These are phyloP conservation scores for Nudaria mundana DNA, from an alignment of 2,888 invertebrate genomes.

Conservation along the genomic window DNA sequence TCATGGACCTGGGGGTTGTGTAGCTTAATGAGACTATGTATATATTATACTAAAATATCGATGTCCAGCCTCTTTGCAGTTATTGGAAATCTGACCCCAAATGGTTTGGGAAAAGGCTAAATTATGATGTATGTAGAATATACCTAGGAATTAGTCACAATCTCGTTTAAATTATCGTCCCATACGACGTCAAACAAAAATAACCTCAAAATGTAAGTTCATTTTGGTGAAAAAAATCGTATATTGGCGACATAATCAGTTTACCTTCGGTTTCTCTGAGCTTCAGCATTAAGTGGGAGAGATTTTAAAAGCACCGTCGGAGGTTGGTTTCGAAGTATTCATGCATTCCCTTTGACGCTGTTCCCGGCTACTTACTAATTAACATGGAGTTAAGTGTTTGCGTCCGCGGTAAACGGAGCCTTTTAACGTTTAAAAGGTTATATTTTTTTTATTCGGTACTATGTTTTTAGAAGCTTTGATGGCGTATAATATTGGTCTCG, in stretches of 20 bases:
- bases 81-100: no score
- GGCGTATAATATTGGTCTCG: conserved; percentile 66
- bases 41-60: no score
- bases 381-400: conserved; percentile 79
- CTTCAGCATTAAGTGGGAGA: conserved; percentile 68
- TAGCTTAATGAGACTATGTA: no score
- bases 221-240: conserved; percentile 61
- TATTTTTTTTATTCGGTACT: conserved; percentile 58
- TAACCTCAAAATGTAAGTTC: conserved; percentile 40
- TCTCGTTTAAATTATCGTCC: conserved; percentile 28
- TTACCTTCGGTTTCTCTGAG: conserved; percentile 75
- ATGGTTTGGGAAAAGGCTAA: no score
- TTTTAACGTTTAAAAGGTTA: conserved; percentile 77
- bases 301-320: conserved; percentile 75
- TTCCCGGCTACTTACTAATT: conserved; percentile 78
- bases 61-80: no score
- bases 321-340: conserved; percentile 75
- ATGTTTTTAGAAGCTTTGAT: conserved; percentile 73
- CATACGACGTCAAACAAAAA: conserved; percentile 20
- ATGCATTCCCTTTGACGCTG: conserved; percentile 80
- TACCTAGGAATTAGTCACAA: no score
- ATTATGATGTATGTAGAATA: no score
- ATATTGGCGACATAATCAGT: conserved; percentile 74
- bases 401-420: conserved; percentile 79
- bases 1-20: no score